Evolutionary conservation across 2,113 vertebrate genomes (phyloP).

Genomic region (Muntiacus reevesi): DNA sequence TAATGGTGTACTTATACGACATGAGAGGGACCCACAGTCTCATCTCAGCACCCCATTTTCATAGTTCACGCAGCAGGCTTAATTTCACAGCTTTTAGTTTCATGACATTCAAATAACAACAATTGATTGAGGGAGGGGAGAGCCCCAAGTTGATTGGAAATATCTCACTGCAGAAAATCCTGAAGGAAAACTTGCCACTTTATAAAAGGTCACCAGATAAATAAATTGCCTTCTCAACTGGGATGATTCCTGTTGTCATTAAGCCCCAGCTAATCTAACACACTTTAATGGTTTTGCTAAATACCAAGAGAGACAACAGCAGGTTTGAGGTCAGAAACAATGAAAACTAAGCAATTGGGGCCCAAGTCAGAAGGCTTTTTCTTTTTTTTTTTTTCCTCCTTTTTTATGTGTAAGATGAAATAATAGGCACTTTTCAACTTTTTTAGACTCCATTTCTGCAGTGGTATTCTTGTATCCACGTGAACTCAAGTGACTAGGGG

Average conservation of each 20-base stretch:
- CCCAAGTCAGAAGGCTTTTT: background rate
- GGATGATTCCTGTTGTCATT: constrained; percentile 76
- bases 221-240: constrained; percentile 78
- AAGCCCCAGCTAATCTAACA: constrained; percentile 79
- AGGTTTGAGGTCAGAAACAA: constrained; percentile 61
- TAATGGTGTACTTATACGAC: constrained; percentile 62
- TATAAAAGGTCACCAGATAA: constrained; percentile 78
- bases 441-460: background rate
- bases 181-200: constrained; percentile 74
- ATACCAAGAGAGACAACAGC: constrained; percentile 54
- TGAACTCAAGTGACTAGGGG: background rate
- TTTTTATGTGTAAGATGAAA: constrained; percentile 55
- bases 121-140: constrained; percentile 68
- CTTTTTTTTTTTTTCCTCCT: background rate
- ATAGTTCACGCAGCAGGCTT: constrained; percentile 76
- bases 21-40: constrained; percentile 70
- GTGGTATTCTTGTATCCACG: background rate
- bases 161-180: constrained; percentile 78
- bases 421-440: background rate
- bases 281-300: constrained; percentile 74
- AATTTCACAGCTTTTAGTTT: constrained; percentile 86
- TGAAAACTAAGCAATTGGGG: constrained; percentile 51
- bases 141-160: constrained; percentile 78
- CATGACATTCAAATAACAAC: constrained; percentile 73
- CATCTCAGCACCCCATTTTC: constrained; percentile 65